Evolutionary conservation across 2,797 vertebrate species (phyloP).

Genomic region (Sarcoramphus papa): DNA sequence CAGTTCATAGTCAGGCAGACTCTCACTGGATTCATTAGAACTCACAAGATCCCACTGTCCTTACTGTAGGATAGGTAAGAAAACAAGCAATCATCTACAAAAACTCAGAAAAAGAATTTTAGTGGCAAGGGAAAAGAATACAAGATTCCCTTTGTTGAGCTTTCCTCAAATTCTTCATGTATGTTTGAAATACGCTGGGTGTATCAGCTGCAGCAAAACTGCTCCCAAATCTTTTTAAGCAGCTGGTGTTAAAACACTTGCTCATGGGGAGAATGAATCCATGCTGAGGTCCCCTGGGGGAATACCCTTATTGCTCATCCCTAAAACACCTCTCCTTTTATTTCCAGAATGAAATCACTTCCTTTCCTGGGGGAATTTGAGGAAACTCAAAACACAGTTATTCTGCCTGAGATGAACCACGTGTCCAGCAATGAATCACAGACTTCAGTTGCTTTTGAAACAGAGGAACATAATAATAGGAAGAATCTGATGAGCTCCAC

Average conservation of each 20-base stretch:
- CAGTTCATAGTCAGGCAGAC: neutral
- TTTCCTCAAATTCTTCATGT: neutral
- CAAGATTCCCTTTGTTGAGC: neutral
- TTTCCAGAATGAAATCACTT: slow-evolving; percentile 74
- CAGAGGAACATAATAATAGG: slow-evolving; percentile 77
- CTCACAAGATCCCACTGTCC: neutral
- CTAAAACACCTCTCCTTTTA: slow-evolving; percentile 10
- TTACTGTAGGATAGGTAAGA: neutral
- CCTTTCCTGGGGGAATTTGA: slow-evolving; percentile 70
- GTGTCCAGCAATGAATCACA: slow-evolving; percentile 62
- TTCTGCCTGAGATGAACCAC: slow-evolving; percentile 20
- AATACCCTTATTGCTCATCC: neutral
- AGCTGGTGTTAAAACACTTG: neutral
- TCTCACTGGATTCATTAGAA: neutral
- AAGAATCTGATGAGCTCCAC: slow-evolving; percentile 67
- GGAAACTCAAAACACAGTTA: slow-evolving; percentile 56
- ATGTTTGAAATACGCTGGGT: neutral
- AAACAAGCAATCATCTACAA: neutral
- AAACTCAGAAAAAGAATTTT: neutral
- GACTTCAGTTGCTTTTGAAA: slow-evolving; percentile 71
- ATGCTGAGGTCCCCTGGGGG: neutral
- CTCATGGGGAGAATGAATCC: neutral
- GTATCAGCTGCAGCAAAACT: neutral
- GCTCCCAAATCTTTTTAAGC: neutral
- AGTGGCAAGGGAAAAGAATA: neutral